Evolutionary conservation across 2,113 vertebrate genomes (phyloP).

Genomic region (Passer montanus): DNA sequence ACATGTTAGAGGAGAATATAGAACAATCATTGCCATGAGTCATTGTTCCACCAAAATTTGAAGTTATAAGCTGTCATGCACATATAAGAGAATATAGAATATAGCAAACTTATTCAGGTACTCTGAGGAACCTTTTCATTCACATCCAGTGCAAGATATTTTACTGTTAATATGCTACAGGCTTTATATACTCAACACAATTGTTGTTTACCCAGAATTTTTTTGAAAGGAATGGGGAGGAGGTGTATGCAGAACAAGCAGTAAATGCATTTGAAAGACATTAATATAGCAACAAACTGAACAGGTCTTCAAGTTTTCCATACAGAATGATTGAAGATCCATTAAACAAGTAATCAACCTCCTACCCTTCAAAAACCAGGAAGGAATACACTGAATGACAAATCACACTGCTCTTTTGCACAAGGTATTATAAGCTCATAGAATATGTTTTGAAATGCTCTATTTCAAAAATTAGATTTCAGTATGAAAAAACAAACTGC

Average conservation of each 20-base stretch:
- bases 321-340: not conserved
- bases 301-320: not conserved
- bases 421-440: not conserved
- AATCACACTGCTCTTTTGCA: not conserved
- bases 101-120: not conserved
- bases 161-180: not conserved
- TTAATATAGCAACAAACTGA: not conserved
- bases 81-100: not conserved
- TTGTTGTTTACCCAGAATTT: not conserved
- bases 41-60: not conserved
- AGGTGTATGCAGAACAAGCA: not conserved
- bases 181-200: not conserved
- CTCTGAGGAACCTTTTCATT: not conserved
- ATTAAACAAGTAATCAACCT: conserved; percentile 3
- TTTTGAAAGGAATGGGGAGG: not conserved
- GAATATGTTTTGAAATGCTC: not conserved
- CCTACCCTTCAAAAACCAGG: not conserved
- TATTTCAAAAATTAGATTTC: not conserved
- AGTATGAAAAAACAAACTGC: not conserved
- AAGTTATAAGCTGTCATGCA: not conserved
- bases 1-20: not conserved
- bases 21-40: not conserved
- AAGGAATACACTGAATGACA: not conserved
- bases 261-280: not conserved
- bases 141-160: not conserved